Evolutionary conservation across 92 coral and sea anemone species (phyloP), one percentile per base, ranked within the genome.

Genomic region (Phenganax stokvisi): DNA sequence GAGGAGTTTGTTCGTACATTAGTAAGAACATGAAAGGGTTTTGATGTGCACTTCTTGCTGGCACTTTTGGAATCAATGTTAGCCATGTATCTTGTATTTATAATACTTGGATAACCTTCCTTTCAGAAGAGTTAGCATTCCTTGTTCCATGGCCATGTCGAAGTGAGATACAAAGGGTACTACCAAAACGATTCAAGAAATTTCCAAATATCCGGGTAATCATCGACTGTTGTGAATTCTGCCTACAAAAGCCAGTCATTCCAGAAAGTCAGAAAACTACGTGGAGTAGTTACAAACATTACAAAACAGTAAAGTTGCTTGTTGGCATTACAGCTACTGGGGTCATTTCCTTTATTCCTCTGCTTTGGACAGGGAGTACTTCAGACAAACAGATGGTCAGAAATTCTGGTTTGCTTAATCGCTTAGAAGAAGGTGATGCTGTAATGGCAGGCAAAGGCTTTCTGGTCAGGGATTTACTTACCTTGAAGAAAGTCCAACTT

Each of bases 281-380:
- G 12, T 89, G 92, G 89, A 89, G 89, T 62, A 89, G 81, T 68
- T 89, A 89, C 85, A 89, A 89, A 65, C 88, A 86, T 74, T 74
- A 78, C 72, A 86, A 86, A 71, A 89, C 89, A 54, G 86, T 75
- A 5, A 89, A 76, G 81, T 78, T 86, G 74, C 85, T 89, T 59
- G 77, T 87, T 37, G 90, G 85, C 53, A 89, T 89, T 60, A 86
- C 90, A 75, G 88, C 92, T 56, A 84, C 84, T 87, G 92, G 83
- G 28, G 77, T 89, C 55, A 81, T 84, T 77, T 89, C 91, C 5
- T 89, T 89, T 66, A 77, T 86, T 57, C 89, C 92, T 37, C 88
- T 89, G 64, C 56, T 86, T 52, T 88, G 91, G 87, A 88, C 91
- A 57, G 89, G 89, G 12, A 78, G 75, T 79, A 80, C 86, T 62